Evolutionary conservation across 1,140 invertebrate species (phyloP).

Genomic region (Euura saliciscinereae): DNA sequence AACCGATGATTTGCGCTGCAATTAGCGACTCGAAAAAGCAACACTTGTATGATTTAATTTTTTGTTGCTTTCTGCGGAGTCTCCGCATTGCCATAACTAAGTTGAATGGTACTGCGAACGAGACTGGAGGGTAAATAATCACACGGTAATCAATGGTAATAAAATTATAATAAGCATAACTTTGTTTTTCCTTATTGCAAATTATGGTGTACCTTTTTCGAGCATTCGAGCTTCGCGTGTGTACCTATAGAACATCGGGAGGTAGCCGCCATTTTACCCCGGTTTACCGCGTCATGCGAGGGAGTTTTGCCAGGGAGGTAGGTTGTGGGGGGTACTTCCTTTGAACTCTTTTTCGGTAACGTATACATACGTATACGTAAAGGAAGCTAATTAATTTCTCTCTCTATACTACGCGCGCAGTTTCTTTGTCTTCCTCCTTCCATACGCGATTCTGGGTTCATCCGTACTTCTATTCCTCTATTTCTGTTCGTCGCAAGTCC

Average conservation of each 20-base stretch:
- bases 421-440: slow-evolving; percentile 15
- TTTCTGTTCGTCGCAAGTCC: slow-evolving; percentile 6
- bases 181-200: too few relatives aligned
- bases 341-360: slow-evolving; percentile 47
- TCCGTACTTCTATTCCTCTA: slow-evolving; percentile 9
- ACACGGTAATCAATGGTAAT: too few relatives aligned
- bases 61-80: too few relatives aligned
- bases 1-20: too few relatives aligned
- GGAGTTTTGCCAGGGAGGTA: neutral
- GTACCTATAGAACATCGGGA: neutral
- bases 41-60: too few relatives aligned
- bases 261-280: neutral
- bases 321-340: slow-evolving; percentile 36
- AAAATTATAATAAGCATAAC: too few relatives aligned
- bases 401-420: slow-evolving; percentile 20
- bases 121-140: too few relatives aligned
- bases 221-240: neutral
- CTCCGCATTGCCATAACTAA: too few relatives aligned
- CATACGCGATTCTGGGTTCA: slow-evolving; percentile 19
- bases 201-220: too few relatives aligned
- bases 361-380: slow-evolving; percentile 15
- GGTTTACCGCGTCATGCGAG: neutral
- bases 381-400: slow-evolving; percentile 48
- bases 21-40: too few relatives aligned
- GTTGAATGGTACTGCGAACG: too few relatives aligned